Evolutionary conservation across 2,888 invertebrate species (phyloP).

Genomic region (Phasia obesa): DNA sequence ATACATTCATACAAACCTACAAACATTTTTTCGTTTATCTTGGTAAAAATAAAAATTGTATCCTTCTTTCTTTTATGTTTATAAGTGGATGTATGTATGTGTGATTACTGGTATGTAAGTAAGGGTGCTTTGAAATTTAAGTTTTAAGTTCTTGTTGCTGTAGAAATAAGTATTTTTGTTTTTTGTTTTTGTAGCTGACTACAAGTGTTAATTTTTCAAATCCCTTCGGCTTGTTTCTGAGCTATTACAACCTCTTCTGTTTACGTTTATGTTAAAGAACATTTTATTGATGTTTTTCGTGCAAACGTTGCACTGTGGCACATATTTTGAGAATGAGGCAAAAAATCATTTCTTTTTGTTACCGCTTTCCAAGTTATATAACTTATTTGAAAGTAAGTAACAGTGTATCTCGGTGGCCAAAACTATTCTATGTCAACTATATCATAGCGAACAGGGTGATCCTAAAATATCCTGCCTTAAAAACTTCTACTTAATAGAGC

Average conservation of each 20-base stretch:
- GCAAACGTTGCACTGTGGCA: not conserved
- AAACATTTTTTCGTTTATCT: not conserved
- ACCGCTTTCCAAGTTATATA: too few relatives aligned
- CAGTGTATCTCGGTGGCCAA: too few relatives aligned
- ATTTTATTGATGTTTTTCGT: constrained; percentile 32
- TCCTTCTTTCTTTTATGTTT: constrained; percentile 20
- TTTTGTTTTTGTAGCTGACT: constrained; percentile 20
- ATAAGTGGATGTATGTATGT: not conserved
- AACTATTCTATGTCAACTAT: too few relatives aligned
- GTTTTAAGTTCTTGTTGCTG: constrained; percentile 12
- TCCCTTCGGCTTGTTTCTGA: constrained; percentile 53
- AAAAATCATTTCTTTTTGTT: too few relatives aligned
- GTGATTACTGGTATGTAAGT: constrained; percentile 14
- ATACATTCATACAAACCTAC: not conserved
- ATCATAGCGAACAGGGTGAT: too few relatives aligned
- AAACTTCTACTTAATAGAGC: too few relatives aligned
- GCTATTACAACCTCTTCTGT: constrained; percentile 46
- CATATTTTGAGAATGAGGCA: too few relatives aligned
- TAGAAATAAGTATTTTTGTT: not conserved
- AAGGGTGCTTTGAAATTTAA: constrained; percentile 21
- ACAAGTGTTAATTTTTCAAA: constrained; percentile 63
- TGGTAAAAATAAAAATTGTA: constrained; percentile 11
- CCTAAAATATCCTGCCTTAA: too few relatives aligned
- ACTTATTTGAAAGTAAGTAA: too few relatives aligned
- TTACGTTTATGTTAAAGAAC: constrained; percentile 41